Conservation (phyloP, 1,140 invertebrate genomes). For the Lamellibrachia luymesi region DNA sequence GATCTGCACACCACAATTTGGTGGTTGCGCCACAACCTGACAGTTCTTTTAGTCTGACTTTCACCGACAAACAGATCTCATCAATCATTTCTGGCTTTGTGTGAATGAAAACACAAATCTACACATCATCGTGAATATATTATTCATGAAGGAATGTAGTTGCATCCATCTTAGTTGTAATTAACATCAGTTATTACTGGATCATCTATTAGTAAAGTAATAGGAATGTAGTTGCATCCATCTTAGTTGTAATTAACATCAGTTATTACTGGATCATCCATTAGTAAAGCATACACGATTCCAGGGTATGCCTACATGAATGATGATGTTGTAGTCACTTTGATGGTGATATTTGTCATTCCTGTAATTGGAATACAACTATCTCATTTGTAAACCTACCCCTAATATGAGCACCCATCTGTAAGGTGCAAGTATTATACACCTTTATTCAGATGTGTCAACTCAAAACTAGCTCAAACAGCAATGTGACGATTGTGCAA, state of each 20-base stretch:
- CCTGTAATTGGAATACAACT: not conserved
- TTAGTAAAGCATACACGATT: not conserved
- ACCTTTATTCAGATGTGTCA: no score
- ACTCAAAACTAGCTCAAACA: no score
- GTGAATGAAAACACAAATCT: not conserved
- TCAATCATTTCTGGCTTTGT: not conserved
- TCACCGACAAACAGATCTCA: not conserved
- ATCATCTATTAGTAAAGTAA: no score
- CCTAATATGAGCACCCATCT: no score
- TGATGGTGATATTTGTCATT: not conserved
- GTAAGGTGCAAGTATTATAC: no score
- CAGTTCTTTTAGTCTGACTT: not conserved
- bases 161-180: no score
- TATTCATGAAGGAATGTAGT: no score
- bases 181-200: no score
- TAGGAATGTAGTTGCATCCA: not conserved
- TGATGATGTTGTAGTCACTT: not conserved
- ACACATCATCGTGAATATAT: not conserved
- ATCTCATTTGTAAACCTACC: not conserved
- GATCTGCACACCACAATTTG: not conserved
- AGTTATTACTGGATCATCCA: not conserved
- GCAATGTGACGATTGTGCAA: no score
- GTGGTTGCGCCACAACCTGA: not conserved
- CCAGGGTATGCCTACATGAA: not conserved
- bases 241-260: not conserved